Base-by-base conservation (phyloP, 2,113 vertebrate genomes). In the Prunella himalayana region DNA sequence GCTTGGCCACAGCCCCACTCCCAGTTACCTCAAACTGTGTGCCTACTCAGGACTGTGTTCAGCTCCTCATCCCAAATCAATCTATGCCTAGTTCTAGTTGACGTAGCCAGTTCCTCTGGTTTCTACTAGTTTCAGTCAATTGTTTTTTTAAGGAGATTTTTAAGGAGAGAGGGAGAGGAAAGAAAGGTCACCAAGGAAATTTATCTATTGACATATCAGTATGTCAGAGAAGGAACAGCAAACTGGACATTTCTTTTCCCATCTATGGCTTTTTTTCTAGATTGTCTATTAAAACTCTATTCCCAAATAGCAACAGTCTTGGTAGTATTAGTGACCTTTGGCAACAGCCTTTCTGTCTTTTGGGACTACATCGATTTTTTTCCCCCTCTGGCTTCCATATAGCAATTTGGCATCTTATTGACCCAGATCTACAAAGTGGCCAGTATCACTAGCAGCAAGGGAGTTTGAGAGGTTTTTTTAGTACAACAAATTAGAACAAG, bases 391-490 rank as follows among this genome's bases (percentile, higher is more conserved):
- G 64, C 54, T 96, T 76, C 45, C 13, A 20, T 61, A 35, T 64
- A 96, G 90, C 51, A 41, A 86, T 91, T 14, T 78, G 91, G 56
- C 91, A 44, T 94, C 60, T 53, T 77, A 92, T 10, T 95, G 76
- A 93, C 70, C 87, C 54, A 95, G 35, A 64, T 73, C n/a, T 90
- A 78, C 30, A 63, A 54, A 95, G 72, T 49, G 47, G 66, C 47
- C 60, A 75, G 39, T 87, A 50, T 51, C 77, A 41, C 69, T 56
- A 88, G 57, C 63, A 95, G 66, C 85, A 80, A 57, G 84, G 77
- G 91, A 94, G 54, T 86, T 63, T 12, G 35, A 86, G 73, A 82
- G 51, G 82, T 79, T 88, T 92, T 94, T 96, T 96, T 90, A 87
- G 94, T 78, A 45, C 78, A 85, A 41, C 60, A 71, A 89, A 92